These are phyloP conservation scores for Diabrotica undecimpunctata DNA, from an alignment of 1,140 invertebrate genomes.

Conservation along the genomic window DNA sequence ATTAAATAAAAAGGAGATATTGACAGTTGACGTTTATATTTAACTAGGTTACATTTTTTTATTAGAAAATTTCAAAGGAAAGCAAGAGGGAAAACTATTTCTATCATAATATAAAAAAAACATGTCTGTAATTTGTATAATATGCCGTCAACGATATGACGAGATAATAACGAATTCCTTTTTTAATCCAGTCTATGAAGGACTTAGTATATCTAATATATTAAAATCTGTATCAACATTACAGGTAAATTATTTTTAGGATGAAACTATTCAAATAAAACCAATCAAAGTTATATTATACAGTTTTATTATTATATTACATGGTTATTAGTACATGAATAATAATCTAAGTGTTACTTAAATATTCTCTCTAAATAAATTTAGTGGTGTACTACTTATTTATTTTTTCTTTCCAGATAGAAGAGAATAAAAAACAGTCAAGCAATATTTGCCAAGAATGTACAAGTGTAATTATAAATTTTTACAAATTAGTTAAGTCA, in stretches of 20 bases:
- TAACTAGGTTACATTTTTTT: neutral
- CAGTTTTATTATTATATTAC: neutral
- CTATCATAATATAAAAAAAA: neutral
- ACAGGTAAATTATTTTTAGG: conserved; percentile 5
- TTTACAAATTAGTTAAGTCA: conserved; percentile 8
- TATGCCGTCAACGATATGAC: conserved; percentile 8
- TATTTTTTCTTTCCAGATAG: conserved; percentile 11
- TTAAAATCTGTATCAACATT: conserved; percentile 4
- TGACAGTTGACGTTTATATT: neutral
- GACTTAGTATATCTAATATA: conserved; percentile 8
- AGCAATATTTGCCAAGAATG: conserved; percentile 8
- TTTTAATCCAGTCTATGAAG: conserved; percentile 6
- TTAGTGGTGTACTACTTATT: too few relatives aligned
- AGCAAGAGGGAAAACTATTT: neutral
- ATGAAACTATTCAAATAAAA: neutral
- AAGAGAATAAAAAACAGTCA: neutral
- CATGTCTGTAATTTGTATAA: conserved; percentile 9
- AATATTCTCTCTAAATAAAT: too few relatives aligned
- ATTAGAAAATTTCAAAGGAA: neutral
- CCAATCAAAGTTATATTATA: neutral
- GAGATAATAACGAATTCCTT: conserved; percentile 4
- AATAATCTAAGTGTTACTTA: too few relatives aligned
- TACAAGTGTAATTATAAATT: conserved; percentile 8
- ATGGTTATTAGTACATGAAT: too few relatives aligned
- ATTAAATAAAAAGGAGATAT: neutral